Evolutionary conservation across 2,888 invertebrate species (phyloP).

Genomic region (Agonum fuliginosum): DNA sequence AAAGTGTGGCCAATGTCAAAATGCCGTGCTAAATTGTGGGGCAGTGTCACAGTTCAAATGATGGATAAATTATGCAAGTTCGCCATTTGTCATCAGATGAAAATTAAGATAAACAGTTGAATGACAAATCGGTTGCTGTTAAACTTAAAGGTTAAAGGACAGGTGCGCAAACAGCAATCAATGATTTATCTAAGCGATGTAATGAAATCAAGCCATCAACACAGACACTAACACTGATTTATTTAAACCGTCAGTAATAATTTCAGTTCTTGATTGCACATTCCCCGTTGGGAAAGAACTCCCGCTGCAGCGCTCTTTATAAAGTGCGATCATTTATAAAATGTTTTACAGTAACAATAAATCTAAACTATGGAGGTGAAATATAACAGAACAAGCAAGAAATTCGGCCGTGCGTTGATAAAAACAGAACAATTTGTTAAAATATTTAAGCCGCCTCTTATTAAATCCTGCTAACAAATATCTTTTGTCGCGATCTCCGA

Average conservation of each 20-base stretch:
- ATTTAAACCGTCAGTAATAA: constrained; percentile 28
- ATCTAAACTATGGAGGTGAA: constrained; percentile 5
- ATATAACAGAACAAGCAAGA: constrained; percentile 14
- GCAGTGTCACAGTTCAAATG: background rate
- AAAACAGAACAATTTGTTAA: constrained; percentile 50
- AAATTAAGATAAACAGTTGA: constrained; percentile 26
- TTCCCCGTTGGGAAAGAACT: background rate
- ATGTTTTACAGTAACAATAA: constrained; percentile 34
- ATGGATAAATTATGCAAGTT: constrained; percentile 7
- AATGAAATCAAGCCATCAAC: constrained; percentile 33
- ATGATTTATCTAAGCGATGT: constrained; percentile 1
- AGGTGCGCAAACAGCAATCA: constrained; percentile 20
- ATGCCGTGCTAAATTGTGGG: constrained; percentile 1
- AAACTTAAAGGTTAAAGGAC: background rate
- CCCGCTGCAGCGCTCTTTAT: background rate
- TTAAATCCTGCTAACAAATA: constrained; percentile 53
- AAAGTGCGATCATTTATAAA: constrained; percentile 30
- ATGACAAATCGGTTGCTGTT: constrained; percentile 23
- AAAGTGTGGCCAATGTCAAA: too few species aligned
- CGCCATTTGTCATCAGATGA: background rate
- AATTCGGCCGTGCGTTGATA: constrained; percentile 24
- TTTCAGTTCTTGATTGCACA: constrained; percentile 13
- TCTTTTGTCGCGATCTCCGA: constrained; percentile 46
- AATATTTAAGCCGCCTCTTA: constrained; percentile 50
- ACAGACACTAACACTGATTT: constrained; percentile 15